Percentiles rank a stretch among this genome's conserved stretches.
These are phyloP conservation scores for Drosophila azteca DNA, from an alignment of 1,140 invertebrate species.

Conservation along the genomic window DNA sequence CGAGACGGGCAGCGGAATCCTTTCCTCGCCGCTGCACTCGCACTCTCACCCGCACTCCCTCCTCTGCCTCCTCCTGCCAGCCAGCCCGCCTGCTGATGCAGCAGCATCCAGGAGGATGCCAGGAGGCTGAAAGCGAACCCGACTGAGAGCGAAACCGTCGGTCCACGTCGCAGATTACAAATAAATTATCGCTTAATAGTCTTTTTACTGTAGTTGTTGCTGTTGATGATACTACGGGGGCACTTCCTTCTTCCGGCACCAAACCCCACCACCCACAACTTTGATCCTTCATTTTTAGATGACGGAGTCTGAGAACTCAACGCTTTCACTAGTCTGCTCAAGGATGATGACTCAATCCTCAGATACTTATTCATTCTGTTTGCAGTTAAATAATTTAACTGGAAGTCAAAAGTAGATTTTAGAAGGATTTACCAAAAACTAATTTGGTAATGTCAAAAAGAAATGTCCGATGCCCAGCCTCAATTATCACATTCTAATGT, in stretches of 20 bases:
- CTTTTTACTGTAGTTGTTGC: conserved; percentile 10
- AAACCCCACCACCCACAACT: conserved; percentile 15
- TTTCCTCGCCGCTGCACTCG: conserved; percentile 24
- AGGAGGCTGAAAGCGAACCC: background rate
- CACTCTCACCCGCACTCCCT: too few relatives aligned
- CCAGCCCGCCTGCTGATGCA: conserved; percentile 34
- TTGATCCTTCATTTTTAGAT: conserved; percentile 64
- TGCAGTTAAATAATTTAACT: background rate
- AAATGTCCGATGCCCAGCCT: background rate
- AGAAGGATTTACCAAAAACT: too few relatives aligned
- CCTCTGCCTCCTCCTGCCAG: background rate
- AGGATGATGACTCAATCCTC: conserved; percentile 22
- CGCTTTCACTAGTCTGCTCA: conserved; percentile 1
- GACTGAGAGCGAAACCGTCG: too few relatives aligned
- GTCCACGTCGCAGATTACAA: conserved; percentile 75
- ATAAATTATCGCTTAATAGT: conserved; percentile 82
- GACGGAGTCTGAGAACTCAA: conserved; percentile 5
- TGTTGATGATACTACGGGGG: conserved; percentile 13
- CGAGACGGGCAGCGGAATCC: conserved; percentile 49
- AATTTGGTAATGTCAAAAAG: too few relatives aligned
- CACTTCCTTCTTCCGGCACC: background rate
- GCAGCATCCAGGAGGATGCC: conserved; percentile 7
- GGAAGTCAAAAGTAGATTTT: background rate
- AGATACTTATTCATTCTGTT: background rate
- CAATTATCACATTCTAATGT: background rate